A percentile compares a stretch with the other conserved stretches of the same genome.
Evolutionary conservation across 2,888 invertebrate genomes (phyloP).

Genomic region (Ormyrus rosae): DNA sequence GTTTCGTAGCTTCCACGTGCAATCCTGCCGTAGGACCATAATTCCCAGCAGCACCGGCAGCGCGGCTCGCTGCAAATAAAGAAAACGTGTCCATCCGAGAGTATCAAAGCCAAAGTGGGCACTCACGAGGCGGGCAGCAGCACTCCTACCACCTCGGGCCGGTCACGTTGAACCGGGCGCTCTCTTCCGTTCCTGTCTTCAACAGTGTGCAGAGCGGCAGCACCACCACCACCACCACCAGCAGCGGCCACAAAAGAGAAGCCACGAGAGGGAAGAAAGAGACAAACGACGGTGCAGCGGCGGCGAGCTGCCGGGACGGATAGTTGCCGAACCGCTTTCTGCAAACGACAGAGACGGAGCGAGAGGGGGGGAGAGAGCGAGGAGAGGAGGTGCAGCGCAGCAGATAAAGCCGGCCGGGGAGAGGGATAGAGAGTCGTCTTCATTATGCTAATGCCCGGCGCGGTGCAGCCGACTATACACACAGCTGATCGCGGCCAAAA

Average conservation of each 20-base stretch:
- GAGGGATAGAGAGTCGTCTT: conserved; percentile 57
- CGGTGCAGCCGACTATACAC: not conserved
- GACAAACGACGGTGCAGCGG: conserved; percentile 8
- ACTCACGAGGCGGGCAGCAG: not conserved
- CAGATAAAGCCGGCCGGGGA: conserved; percentile 25
- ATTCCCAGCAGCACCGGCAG: too few relatives aligned
- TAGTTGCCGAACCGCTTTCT: conserved; percentile 62
- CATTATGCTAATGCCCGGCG: conserved; percentile 71
- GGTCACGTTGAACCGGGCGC: not conserved
- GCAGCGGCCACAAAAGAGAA: too few relatives aligned
- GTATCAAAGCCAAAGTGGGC: not conserved
- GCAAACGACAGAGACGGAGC: conserved; percentile 62
- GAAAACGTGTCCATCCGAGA: not conserved
- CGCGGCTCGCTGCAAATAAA: not conserved
- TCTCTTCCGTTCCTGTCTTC: not conserved
- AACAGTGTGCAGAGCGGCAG: not conserved
- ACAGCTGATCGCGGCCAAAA: conserved; percentile 58
- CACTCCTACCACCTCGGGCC: not conserved
- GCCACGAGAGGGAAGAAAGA: too few relatives aligned
- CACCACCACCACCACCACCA: not conserved
- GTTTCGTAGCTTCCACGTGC: too few relatives aligned
- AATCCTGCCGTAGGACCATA: too few relatives aligned
- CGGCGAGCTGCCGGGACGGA: conserved; percentile 34
- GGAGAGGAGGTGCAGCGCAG: conserved; percentile 30
- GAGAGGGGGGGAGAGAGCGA: not conserved